Conservation (phyloP, 2,797 vertebrate species). For the Margarornis squamiger region DNA sequence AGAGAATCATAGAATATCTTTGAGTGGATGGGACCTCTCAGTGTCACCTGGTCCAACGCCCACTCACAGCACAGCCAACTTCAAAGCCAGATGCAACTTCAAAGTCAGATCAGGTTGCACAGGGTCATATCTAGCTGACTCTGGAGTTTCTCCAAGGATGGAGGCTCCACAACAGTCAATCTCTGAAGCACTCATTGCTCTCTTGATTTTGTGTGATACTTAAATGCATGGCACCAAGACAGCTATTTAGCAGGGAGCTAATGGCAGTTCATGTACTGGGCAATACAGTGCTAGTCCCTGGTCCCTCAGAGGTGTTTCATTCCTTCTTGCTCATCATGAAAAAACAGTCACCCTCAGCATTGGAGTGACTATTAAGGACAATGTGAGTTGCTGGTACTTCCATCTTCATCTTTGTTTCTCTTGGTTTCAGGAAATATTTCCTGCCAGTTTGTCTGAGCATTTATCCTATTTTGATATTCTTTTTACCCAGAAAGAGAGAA, state of each 20-base stretch:
- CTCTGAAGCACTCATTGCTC: neutral
- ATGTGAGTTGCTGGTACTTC: neutral
- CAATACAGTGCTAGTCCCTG: neutral
- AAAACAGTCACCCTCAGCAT: neutral
- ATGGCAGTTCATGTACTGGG: neutral
- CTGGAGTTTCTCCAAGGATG: slow-evolving; percentile 18
- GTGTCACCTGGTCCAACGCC: neutral
- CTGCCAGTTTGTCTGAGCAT: neutral
- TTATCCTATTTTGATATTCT: slow-evolving; percentile 11
- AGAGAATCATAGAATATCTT: neutral
- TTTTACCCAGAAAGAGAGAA: neutral
- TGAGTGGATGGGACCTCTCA: neutral
- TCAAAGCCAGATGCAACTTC: slow-evolving; percentile 60
- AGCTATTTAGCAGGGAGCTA: neutral
- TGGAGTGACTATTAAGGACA: neutral
- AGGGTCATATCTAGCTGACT: slow-evolving; percentile 6
- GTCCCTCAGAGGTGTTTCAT: neutral
- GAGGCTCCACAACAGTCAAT: neutral
- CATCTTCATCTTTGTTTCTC: slow-evolving; percentile 12
- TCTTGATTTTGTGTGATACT: neutral
- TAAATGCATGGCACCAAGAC: neutral
- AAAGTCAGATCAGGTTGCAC: slow-evolving; percentile 47
- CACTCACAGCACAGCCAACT: slow-evolving; percentile 15
- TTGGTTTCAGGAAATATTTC: slow-evolving; percentile 27
- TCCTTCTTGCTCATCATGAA: neutral